A percentile compares a stretch with the other conserved stretches of the same genome.
phyloP scores from a whole-genome alignment of 2,113 vertebrate species.

The Macquaria australasica region DNA sequence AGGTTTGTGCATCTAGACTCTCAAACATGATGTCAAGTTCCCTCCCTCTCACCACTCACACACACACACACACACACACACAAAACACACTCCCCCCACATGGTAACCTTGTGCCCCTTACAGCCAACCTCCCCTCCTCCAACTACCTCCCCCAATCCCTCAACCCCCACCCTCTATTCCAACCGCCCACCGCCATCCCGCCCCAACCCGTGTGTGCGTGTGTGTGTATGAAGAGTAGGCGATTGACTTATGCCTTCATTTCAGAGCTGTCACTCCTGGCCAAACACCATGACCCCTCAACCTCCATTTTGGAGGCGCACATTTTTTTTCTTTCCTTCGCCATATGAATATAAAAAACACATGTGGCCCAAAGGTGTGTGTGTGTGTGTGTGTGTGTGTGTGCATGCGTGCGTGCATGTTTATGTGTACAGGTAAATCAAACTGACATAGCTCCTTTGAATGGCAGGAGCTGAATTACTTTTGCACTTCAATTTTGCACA shows the following conservation, averaged over 20 bases:
- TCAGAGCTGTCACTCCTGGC: conserved; percentile 84
- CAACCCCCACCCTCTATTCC: conserved; percentile 37
- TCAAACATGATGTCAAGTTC: conserved; percentile 21
- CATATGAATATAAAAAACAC: conserved; percentile 83
- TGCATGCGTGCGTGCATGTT: conserved; percentile 53
- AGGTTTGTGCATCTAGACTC: neutral
- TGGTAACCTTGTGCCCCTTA: conserved; percentile 68
- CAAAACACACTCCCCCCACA: conserved; percentile 53
- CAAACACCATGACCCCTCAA: conserved; percentile 83
- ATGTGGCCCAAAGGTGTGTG: conserved; percentile 70
- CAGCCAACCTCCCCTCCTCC: conserved; percentile 51
- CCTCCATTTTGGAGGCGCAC: conserved; percentile 71
- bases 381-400: conserved; percentile 50
- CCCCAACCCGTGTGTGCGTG: conserved; percentile 25
- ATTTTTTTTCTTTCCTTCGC: conserved; percentile 46
- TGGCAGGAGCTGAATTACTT: conserved; percentile 79
- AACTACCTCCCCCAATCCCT: conserved; percentile 48
- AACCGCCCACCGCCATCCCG: conserved; percentile 29
- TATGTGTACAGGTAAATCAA: conserved; percentile 78
- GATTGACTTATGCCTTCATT: conserved; percentile 86
- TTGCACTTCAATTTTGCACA: conserved; percentile 79
- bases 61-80: conserved; percentile 29
- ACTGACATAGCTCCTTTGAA: conserved; percentile 78
- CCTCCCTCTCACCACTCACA: conserved; percentile 11
- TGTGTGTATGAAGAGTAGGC: conserved; percentile 67